Conservation (phyloP, 2,797 vertebrate species). For the Bovichtus variegatus region DNA sequence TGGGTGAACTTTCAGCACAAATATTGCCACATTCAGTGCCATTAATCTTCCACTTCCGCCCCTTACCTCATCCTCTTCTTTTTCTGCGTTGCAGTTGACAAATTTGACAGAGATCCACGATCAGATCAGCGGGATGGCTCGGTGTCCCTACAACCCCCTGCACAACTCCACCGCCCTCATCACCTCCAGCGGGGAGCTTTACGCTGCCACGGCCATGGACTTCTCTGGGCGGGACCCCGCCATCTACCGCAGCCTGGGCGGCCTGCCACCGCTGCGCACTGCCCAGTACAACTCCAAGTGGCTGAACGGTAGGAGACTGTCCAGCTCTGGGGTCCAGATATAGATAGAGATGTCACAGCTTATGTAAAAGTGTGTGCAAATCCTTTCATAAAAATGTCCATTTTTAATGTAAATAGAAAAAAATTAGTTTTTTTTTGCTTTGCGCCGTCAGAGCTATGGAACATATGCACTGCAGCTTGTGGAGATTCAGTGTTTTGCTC, state of each 20-base stretch:
- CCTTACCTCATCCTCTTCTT: not conserved
- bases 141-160: slow-evolving; percentile 96
- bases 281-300: slow-evolving; percentile 99
- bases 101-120: slow-evolving; percentile 96
- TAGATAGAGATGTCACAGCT: slow-evolving; percentile 3
- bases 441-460: not conserved
- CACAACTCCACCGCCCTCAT: slow-evolving; percentile 98
- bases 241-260: slow-evolving; percentile 95
- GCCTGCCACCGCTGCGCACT: slow-evolving; percentile 94
- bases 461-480: slow-evolving; percentile 22
- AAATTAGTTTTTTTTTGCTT: slow-evolving; percentile 1
- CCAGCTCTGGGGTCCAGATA: not conserved
- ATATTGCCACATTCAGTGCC: too few species aligned
- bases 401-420: slow-evolving; percentile 2
- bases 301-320: slow-evolving; percentile 90
- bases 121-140: slow-evolving; percentile 98
- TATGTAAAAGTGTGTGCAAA: slow-evolving; percentile 1
- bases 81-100: slow-evolving; percentile 83
- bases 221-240: slow-evolving; percentile 97
- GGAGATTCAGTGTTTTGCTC: slow-evolving; percentile 20
- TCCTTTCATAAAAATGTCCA: not conserved
- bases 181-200: slow-evolving; percentile 94
- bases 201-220: slow-evolving; percentile 97
- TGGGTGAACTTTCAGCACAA: too few species aligned
- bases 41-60: not conserved